Evolutionary conservation across 1,140 invertebrate genomes (phyloP).

Genomic region (Idris sp.): DNA sequence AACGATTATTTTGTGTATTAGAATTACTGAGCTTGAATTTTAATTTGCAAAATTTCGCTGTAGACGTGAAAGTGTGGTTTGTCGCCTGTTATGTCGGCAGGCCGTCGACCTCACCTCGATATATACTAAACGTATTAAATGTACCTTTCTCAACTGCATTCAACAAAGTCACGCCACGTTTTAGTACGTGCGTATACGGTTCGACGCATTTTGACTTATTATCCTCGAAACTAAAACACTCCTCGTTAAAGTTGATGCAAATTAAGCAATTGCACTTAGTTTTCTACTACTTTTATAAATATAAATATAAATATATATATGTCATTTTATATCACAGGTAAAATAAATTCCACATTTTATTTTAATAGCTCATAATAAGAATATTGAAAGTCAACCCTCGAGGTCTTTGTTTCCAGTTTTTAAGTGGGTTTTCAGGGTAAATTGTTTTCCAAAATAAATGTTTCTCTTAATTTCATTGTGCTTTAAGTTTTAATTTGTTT

Average conservation of each 20-base stretch:
- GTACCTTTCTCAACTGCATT: conserved; percentile 52
- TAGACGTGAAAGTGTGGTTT: conserved; percentile 58
- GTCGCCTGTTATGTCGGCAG: conserved; percentile 52
- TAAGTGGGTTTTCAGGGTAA: too few relatives aligned
- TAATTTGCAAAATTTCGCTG: conserved; percentile 46
- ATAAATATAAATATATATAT: too few relatives aligned
- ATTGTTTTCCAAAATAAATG: too few relatives aligned
- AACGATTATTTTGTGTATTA: too few relatives aligned
- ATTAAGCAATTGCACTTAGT: background rate
- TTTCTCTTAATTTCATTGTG: too few relatives aligned
- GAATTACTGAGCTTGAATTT: conserved; percentile 42
- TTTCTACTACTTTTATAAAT: background rate
- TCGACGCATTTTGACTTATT: conserved; percentile 28
- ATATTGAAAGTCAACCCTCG: too few relatives aligned
- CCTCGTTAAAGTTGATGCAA: background rate
- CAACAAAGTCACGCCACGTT: conserved; percentile 33
- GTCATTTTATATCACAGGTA: too few relatives aligned
- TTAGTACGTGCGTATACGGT: conserved; percentile 12
- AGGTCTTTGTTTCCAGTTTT: too few relatives aligned
- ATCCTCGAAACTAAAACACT: conserved; percentile 14
- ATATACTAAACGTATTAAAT: conserved; percentile 39
- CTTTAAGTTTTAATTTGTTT: too few relatives aligned
- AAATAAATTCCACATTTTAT: too few relatives aligned
- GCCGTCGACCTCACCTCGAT: conserved; percentile 55
- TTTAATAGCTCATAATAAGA: too few relatives aligned